A percentile compares a stretch with the other conserved stretches of the same genome.
phyloP scores from a whole-genome alignment of 35 echinoderm and acorn worm species.

The Lytechinus pictus region DNA sequence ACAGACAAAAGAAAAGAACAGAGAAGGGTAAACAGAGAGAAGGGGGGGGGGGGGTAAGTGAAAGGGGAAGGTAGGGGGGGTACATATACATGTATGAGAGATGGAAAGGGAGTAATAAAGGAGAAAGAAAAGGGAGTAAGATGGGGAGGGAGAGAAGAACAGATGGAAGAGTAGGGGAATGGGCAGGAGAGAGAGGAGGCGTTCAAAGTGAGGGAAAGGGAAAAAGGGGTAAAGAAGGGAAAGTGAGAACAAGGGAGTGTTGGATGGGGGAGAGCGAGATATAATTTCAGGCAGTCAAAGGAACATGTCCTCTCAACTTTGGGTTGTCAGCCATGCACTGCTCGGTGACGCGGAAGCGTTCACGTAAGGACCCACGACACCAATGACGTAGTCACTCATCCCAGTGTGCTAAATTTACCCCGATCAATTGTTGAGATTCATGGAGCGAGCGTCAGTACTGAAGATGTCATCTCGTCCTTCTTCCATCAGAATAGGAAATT shows the following conservation, averaged over 20 bases:
- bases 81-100: neutral
- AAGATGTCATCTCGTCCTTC: neutral
- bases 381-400: conserved; percentile 38
- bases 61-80: too few species aligned
- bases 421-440: conserved; percentile 45
- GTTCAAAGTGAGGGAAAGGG: neutral
- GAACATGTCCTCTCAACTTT: neutral
- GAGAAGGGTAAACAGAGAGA: too few species aligned
- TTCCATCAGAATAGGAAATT: neutral
- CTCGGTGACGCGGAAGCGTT: conserved; percentile 15
- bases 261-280: neutral
- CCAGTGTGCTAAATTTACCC: conserved; percentile 43
- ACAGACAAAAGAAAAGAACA: too few species aligned
- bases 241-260: neutral
- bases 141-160: neutral
- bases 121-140: neutral
- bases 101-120: neutral
- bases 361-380: conserved; percentile 49
- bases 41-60: too few species aligned
- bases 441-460: neutral
- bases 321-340: neutral
- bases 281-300: neutral
- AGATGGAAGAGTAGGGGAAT: neutral
- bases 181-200: neutral
- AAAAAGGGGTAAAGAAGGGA: neutral